Conservation (phyloP, 2,797 vertebrate species). For the Urocyon cinereoargenteus region DNA sequence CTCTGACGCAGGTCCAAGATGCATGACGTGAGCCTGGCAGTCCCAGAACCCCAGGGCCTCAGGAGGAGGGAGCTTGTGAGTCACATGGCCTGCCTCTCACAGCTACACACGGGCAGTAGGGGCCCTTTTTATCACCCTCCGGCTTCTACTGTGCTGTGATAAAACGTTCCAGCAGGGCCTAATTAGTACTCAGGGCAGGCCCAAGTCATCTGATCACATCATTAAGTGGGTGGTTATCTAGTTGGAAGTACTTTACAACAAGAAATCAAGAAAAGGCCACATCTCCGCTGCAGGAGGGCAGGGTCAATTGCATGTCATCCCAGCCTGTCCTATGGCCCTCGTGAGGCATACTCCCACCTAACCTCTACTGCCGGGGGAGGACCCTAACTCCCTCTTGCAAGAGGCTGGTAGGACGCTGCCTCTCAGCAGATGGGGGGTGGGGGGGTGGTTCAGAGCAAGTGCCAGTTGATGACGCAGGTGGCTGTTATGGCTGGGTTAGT, state of each 20-base stretch:
- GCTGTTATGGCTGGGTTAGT: not conserved
- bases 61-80: not conserved
- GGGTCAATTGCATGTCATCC: not conserved
- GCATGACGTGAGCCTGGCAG: rapidly evolving
- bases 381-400: rapidly evolving
- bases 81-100: not conserved
- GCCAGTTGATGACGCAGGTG: rapidly evolving
- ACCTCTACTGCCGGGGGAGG: not conserved
- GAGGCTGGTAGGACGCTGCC: not conserved
- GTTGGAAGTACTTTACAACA: not conserved
- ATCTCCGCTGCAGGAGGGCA: not conserved
- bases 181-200: not conserved
- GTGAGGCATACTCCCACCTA: not conserved
- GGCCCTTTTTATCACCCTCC: not conserved
- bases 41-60: not conserved
- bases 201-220: not conserved
- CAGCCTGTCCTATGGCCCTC: not conserved
- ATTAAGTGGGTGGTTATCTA: not conserved
- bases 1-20: no score
- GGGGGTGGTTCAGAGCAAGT: not conserved
- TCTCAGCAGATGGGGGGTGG: not conserved
- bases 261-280: not conserved
- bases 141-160: not conserved
- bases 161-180: not conserved
- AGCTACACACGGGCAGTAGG: not conserved